phyloP scores from a whole-genome alignment of 2,113 vertebrate species.

The Orthonyx spaldingii region DNA sequence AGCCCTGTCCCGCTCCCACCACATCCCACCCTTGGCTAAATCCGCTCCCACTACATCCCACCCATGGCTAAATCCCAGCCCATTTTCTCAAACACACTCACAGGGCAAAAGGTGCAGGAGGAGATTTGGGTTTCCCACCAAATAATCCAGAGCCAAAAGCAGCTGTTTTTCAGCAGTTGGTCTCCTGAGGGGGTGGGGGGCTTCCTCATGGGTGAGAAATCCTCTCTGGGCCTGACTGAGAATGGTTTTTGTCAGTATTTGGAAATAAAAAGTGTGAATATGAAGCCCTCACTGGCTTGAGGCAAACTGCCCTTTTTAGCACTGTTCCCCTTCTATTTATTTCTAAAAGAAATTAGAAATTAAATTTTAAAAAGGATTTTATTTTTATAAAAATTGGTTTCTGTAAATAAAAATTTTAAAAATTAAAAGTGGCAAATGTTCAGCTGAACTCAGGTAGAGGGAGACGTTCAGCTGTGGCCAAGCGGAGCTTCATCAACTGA shows the following conservation, averaged over 20 bases:
- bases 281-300: neutral
- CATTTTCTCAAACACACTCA: rapidly evolving
- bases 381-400: neutral
- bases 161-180: rapidly evolving
- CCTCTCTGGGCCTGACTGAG: neutral
- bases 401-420: neutral
- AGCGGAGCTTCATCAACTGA: neutral
- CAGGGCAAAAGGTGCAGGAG: rapidly evolving
- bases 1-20: rapidly evolving
- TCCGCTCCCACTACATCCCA: rapidly evolving
- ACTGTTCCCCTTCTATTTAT: neutral
- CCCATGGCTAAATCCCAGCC: rapidly evolving
- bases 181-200: rapidly evolving
- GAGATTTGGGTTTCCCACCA: neutral
- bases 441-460: neutral
- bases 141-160: neutral
- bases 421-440: neutral
- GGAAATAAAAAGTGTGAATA: neutral
- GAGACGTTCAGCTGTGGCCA: neutral
- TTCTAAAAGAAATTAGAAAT: neutral
- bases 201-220: neutral
- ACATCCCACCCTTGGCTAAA: rapidly evolving
- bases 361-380: rapidly evolving
- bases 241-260: neutral
- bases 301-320: neutral